phyloP scores from a whole-genome alignment of 2,888 invertebrate genomes.

The Notodonta dromedarius region DNA sequence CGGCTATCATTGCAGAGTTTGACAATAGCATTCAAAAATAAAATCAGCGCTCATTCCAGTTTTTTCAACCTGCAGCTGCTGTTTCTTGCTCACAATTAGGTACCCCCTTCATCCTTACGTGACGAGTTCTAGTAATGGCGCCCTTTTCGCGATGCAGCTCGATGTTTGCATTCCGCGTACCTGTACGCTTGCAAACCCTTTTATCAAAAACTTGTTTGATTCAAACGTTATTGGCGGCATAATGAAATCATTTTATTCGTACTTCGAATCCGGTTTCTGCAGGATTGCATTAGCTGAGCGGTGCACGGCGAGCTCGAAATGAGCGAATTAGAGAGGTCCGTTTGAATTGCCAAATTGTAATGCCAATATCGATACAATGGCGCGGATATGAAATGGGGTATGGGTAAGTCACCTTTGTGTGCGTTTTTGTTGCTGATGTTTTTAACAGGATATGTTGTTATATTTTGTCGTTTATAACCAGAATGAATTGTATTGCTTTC shows the following conservation, averaged over 20 bases:
- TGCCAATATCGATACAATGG: constrained; percentile 31
- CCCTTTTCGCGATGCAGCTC: constrained; percentile 62
- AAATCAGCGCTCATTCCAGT: constrained; percentile 26
- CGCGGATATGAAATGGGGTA: constrained; percentile 14
- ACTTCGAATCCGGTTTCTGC: constrained; percentile 38
- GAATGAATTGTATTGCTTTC: too few relatives aligned
- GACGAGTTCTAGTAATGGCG: constrained; percentile 47
- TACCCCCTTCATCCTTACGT: constrained; percentile 36
- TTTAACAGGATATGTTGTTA: constrained; percentile 4
- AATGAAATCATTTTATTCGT: constrained; percentile 32
- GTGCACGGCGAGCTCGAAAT: constrained; percentile 49
- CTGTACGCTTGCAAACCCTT: constrained; percentile 65
- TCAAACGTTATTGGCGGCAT: constrained; percentile 31
- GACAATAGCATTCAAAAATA: too few relatives aligned
- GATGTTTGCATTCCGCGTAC: constrained; percentile 72
- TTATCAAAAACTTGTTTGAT: constrained; percentile 50
- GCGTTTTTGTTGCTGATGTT: constrained; percentile 13
- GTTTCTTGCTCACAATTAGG: constrained; percentile 23
- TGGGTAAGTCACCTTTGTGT: constrained; percentile 4
- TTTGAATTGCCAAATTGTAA: constrained; percentile 43
- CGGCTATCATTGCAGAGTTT: too few relatives aligned
- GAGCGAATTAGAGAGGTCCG: constrained; percentile 40
- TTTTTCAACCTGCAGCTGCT: constrained; percentile 49
- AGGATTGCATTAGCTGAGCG: constrained; percentile 41
- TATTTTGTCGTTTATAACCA: too few relatives aligned